Evolutionary conservation across 2,113 vertebrate genomes (phyloP).

Genomic region (Sceloporus tristichus): DNA sequence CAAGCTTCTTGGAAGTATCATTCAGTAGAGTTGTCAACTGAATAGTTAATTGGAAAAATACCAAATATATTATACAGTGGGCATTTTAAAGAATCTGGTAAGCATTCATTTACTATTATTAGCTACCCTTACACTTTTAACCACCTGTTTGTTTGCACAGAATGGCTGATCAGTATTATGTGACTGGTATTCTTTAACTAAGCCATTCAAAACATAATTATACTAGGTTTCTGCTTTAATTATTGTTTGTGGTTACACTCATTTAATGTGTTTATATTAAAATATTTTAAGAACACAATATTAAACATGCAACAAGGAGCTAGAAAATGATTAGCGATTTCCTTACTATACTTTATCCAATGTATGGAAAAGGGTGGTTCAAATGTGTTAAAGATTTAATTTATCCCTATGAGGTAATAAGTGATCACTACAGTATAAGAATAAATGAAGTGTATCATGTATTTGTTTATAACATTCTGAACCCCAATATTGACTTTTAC

Average conservation of each 20-base stretch:
- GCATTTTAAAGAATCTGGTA: background rate
- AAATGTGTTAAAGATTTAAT: background rate
- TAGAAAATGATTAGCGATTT: background rate
- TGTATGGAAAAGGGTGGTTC: background rate
- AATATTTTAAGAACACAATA: background rate
- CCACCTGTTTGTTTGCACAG: background rate
- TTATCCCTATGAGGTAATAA: background rate
- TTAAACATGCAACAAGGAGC: background rate
- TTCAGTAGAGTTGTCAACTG: conserved; percentile 3
- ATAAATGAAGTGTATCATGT: background rate
- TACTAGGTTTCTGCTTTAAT: background rate
- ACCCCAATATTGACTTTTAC: background rate
- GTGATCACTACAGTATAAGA: background rate
- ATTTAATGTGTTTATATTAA: background rate
- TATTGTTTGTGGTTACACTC: background rate
- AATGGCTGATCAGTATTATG: background rate
- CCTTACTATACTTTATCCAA: background rate
- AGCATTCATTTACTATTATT: background rate
- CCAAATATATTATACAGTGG: background rate
- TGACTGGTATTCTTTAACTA: background rate
- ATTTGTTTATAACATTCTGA: background rate
- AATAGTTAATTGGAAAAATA: background rate
- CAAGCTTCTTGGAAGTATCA: background rate
- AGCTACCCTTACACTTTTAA: background rate
- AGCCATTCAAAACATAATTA: background rate